These are phyloP conservation scores for Lasioglossum baleicum DNA, from an alignment of 1,140 invertebrate species.

Conservation along the genomic window DNA sequence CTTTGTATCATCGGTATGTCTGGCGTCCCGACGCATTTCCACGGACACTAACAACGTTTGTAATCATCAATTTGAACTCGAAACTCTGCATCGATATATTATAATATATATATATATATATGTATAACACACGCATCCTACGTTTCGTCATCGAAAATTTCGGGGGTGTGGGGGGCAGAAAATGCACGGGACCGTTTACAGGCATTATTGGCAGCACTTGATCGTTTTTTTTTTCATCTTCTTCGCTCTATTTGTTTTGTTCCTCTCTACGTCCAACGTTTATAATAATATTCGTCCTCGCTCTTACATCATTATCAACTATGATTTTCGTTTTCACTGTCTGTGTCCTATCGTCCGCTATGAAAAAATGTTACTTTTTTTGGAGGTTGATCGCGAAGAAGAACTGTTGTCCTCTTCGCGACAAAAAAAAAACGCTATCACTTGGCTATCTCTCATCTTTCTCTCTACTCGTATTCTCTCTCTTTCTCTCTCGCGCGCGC, in stretches of 20 bases:
- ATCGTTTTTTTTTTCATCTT: constrained; percentile 61
- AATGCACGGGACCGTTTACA: constrained; percentile 72
- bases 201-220: constrained; percentile 79
- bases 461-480: no score
- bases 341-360: constrained; percentile 54
- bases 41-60: not conserved
- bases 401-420: constrained; percentile 7
- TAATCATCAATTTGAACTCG: no score
- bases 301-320: not conserved
- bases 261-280: not conserved
- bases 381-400: constrained; percentile 44
- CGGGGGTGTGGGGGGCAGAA: constrained; percentile 34
- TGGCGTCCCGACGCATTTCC: constrained; percentile 68
- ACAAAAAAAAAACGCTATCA: constrained; percentile 1
- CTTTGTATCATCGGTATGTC: constrained; percentile 79
- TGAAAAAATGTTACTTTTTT: constrained; percentile 26
- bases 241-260: not conserved
- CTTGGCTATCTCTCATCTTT: not conserved
- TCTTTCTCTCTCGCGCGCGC: no score
- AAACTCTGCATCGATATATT: not conserved
- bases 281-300: not conserved
- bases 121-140: not conserved
- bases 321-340: constrained; percentile 44
- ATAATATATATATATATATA: not conserved
- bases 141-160: no score